Conservation (phyloP, 23 tunicate genomes). For the Styela plicata region DNA sequence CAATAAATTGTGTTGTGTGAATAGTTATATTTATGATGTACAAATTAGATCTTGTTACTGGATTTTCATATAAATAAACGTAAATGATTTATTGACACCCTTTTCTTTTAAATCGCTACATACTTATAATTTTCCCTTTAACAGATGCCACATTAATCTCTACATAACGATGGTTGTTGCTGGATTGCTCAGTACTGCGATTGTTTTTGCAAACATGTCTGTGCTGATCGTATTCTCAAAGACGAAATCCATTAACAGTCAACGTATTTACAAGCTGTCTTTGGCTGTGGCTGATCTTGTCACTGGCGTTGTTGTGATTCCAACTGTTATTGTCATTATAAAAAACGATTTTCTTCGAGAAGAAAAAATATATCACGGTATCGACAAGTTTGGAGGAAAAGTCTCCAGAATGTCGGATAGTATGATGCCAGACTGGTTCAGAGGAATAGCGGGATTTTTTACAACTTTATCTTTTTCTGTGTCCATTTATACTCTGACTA, state of each 20-base stretch:
- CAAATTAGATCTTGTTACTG: no score
- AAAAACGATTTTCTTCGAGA: background rate
- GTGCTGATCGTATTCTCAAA: slow-evolving; percentile 38
- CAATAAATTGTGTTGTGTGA: no score
- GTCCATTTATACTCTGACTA: background rate
- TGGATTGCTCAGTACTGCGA: slow-evolving; percentile 27
- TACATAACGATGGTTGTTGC: slow-evolving; percentile 41
- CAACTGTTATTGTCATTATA: background rate
- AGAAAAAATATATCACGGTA: background rate
- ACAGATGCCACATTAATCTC: slow-evolving; percentile 56
- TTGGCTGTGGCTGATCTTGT: slow-evolving; percentile 53
- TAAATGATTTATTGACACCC: no score
- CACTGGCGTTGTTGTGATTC: slow-evolving; percentile 45
- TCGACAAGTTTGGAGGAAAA: background rate
- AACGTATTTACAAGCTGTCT: slow-evolving; percentile 56
- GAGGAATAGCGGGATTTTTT: background rate
- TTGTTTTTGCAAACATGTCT: slow-evolving; percentile 30
- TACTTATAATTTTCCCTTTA: background rate
- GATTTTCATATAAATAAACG: no score
- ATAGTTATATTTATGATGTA: no score
- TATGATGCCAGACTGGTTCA: background rate
- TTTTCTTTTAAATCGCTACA: no score
- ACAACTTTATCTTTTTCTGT: background rate
- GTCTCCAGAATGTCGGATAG: background rate
- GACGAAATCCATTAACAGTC: slow-evolving; percentile 45